Percentiles rank a stretch among this genome's conserved stretches.
Evolutionary conservation across 2,888 invertebrate species (phyloP).

Genomic region (Dascillus cervinus): DNA sequence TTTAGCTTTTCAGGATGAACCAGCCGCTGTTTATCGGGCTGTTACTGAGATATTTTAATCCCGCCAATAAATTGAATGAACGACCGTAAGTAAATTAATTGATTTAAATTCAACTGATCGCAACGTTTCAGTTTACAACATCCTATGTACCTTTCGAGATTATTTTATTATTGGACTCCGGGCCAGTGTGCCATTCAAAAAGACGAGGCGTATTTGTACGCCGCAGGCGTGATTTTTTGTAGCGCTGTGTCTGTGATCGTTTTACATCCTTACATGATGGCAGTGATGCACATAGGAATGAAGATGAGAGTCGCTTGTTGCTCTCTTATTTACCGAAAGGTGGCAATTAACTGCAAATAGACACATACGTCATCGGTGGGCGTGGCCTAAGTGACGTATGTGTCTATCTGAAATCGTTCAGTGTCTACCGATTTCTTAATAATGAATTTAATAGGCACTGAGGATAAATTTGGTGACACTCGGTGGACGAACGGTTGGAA

Average conservation of each 20-base stretch:
- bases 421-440: too few relatives aligned
- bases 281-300: slow-evolving; percentile 61
- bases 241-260: slow-evolving; percentile 55
- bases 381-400: too few relatives aligned
- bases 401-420: too few relatives aligned
- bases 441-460: slow-evolving; percentile 49
- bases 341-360: slow-evolving; percentile 30
- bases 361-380: too few relatives aligned
- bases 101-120: not conserved
- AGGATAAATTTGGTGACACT: slow-evolving; percentile 65
- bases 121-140: slow-evolving; percentile 14
- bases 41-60: slow-evolving; percentile 48
- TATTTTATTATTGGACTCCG: slow-evolving; percentile 36
- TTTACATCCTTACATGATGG: slow-evolving; percentile 66
- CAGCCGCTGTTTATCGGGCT: slow-evolving; percentile 50
- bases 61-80: slow-evolving; percentile 31
- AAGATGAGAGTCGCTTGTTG: slow-evolving; percentile 63
- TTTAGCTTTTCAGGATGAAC: slow-evolving; percentile 37
- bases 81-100: slow-evolving; percentile 24
- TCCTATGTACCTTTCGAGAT: slow-evolving; percentile 31
- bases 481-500: slow-evolving; percentile 56
- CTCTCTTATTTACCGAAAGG: slow-evolving; percentile 70
- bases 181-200: slow-evolving; percentile 30
- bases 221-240: slow-evolving; percentile 47
- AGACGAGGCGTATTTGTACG: slow-evolving; percentile 51